Conservation (phyloP, 2,113 vertebrate genomes). For the Marmota monax region DNA sequence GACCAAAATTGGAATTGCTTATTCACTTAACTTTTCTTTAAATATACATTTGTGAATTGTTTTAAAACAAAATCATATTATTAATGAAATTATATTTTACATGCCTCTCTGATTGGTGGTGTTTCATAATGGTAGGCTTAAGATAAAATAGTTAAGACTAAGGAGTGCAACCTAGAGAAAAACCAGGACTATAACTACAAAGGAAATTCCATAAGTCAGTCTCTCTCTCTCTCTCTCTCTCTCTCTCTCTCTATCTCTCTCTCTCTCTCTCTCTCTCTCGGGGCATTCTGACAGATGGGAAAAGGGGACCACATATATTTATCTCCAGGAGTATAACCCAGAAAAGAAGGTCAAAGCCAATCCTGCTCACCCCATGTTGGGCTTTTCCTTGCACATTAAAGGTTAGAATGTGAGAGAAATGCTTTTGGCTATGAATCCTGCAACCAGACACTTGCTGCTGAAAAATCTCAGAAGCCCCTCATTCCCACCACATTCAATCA, state of each 20-base stretch:
- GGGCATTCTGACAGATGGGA: background rate
- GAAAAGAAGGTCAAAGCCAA: background rate
- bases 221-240: background rate
- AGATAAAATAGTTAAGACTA: slow-evolving; percentile 44
- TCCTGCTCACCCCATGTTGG: background rate
- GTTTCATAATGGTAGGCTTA: background rate
- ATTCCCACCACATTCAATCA: background rate
- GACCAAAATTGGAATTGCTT: background rate
- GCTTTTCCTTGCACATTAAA: background rate
- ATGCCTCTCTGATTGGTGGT: background rate
- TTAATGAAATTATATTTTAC: background rate
- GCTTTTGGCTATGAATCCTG: background rate
- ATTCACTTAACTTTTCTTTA: slow-evolving; percentile 23
- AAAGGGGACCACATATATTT: background rate
- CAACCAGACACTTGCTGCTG: background rate
- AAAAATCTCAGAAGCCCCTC: slow-evolving; percentile 6
- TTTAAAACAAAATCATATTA: slow-evolving; percentile 26
- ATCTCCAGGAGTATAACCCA: background rate
- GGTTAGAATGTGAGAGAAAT: background rate
- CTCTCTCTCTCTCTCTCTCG: background rate
- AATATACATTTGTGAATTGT: background rate
- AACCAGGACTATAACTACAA: background rate
- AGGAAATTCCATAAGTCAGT: slow-evolving; percentile 7
- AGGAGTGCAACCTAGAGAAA: background rate
- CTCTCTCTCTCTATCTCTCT: no score